Conservation (phyloP, 2,797 vertebrate genomes). For the Platalea minor region DNA sequence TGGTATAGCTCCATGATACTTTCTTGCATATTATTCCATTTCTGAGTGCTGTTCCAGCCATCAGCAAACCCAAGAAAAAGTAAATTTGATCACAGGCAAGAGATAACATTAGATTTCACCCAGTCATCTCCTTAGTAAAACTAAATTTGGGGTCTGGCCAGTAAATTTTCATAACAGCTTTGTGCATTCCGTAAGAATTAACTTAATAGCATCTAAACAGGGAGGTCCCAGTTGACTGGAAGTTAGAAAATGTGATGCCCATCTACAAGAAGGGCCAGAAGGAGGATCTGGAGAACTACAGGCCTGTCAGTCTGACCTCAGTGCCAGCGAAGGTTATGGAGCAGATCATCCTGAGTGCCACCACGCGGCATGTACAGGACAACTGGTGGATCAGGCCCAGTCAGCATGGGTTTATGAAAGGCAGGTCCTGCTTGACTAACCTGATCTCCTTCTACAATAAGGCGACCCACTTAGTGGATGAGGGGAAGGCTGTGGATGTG, state of each 20-base stretch:
- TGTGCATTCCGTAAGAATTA: background rate
- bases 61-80: background rate
- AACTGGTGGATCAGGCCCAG: background rate
- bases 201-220: background rate
- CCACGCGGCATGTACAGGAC: background rate
- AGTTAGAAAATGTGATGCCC: background rate
- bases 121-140: background rate
- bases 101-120: background rate
- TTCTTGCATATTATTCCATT: background rate
- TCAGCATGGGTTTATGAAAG: background rate
- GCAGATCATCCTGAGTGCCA: background rate
- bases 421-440: background rate
- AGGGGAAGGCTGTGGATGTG: background rate
- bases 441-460: background rate
- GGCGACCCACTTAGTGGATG: background rate
- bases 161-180: background rate
- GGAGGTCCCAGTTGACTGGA: background rate
- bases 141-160: rapidly evolving
- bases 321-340: background rate
- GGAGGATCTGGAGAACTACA: background rate
- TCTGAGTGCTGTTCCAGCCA: background rate
- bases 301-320: background rate
- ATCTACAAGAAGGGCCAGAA: background rate
- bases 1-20: background rate
- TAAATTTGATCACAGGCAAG: background rate